Evolutionary conservation across 92 coral and sea anemone species (phyloP).

Genomic region (Heteractis magnifica): DNA sequence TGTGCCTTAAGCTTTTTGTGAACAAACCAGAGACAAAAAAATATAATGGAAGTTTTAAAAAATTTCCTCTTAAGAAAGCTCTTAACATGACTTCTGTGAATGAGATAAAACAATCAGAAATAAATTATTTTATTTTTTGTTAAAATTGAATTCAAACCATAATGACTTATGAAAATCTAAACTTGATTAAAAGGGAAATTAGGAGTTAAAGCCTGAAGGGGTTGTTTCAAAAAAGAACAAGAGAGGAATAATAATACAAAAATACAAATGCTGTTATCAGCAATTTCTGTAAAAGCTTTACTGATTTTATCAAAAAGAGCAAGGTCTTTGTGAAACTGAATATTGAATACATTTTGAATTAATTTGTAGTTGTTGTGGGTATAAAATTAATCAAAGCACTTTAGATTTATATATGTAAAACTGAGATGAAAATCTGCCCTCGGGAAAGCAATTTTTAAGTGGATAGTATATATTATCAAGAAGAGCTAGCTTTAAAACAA

Average conservation of each 20-base stretch:
- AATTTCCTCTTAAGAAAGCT: not conserved
- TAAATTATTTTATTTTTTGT: not conserved
- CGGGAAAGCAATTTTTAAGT: not conserved
- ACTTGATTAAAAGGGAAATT: not conserved
- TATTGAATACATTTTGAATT: not conserved
- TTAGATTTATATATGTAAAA: not conserved
- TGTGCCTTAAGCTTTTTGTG: not conserved
- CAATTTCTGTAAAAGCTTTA: not conserved
- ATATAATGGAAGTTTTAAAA: not conserved
- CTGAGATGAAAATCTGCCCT: not conserved
- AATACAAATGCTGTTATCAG: not conserved
- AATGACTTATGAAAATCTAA: not conserved
- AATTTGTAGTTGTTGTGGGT: not conserved
- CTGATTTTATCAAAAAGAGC: not conserved
- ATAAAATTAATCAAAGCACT: not conserved
- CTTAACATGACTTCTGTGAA: not conserved
- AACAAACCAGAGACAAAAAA: not conserved
- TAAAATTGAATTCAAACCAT: not conserved
- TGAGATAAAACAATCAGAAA: not conserved
- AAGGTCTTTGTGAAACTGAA: not conserved
- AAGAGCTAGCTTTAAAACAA: not conserved
- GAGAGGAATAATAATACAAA: not conserved
- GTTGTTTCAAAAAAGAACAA: not conserved
- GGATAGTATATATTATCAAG: not conserved
- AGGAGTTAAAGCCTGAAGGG: not conserved